Percentiles rank a stretch among this genome's conserved stretches.
Evolutionary conservation across 2,797 vertebrate genomes (phyloP).

Genomic region (Clarias platycephalus): DNA sequence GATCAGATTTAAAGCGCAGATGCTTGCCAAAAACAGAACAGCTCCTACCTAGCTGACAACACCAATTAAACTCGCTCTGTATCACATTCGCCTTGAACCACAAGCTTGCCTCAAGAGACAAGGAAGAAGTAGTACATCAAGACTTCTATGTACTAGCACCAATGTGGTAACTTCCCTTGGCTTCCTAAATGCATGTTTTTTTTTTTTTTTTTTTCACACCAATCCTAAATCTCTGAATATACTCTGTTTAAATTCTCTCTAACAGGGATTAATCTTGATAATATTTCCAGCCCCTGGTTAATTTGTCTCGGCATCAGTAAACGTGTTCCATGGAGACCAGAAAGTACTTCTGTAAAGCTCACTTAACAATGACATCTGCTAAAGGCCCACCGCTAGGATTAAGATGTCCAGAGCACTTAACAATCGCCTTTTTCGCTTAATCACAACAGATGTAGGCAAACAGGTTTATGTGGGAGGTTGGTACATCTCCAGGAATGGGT

Average conservation of each 20-base stretch:
- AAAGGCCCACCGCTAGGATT: neutral
- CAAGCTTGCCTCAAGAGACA: neutral
- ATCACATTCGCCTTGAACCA: neutral
- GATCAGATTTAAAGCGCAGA: neutral
- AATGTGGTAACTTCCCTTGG: neutral
- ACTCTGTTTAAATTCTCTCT: no score
- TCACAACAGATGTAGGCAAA: neutral
- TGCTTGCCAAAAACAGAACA: neutral
- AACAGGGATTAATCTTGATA: neutral
- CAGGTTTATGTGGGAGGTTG: neutral
- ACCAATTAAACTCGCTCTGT: neutral
- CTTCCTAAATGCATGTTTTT: neutral
- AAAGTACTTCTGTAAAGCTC: neutral
- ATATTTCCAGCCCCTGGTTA: neutral
- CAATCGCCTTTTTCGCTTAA: neutral
- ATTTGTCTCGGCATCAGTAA: neutral
- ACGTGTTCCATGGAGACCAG: neutral
- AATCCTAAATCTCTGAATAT: neutral
- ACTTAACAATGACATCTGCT: neutral
- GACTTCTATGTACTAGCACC: neutral
- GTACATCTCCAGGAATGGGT: neutral
- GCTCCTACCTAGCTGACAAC: neutral
- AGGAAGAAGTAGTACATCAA: neutral
- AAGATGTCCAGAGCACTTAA: conserved; percentile 3
- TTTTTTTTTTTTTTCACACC: no score